A percentile compares a stretch with the other conserved stretches of the same genome.
Evolutionary conservation across 2,888 invertebrate species (phyloP).

Genomic region (Fissipunctia ypsillon): DNA sequence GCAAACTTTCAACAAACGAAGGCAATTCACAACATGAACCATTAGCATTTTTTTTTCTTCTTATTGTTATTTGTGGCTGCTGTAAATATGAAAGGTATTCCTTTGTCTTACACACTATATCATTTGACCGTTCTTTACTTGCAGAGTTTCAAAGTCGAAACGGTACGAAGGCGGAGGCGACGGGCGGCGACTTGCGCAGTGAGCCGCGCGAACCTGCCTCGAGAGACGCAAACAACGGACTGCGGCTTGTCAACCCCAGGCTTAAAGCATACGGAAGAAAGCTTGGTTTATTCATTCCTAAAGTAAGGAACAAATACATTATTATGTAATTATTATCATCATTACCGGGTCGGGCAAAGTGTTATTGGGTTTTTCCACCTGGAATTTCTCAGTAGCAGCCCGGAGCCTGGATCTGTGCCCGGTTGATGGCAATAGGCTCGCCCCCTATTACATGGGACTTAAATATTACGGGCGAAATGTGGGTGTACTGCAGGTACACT

Average conservation of each 20-base stretch:
- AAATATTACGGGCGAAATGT: too few relatives aligned
- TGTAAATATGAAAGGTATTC: slow-evolving; percentile 28
- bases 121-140: slow-evolving; percentile 42
- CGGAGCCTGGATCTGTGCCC: too few relatives aligned
- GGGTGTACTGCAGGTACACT: too few relatives aligned
- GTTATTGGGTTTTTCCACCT: too few relatives aligned
- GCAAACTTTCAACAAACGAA: background rate
- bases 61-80: slow-evolving; percentile 25
- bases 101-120: background rate
- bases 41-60: slow-evolving; percentile 3
- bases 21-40: background rate
- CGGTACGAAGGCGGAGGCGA: slow-evolving; percentile 70
- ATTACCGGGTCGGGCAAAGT: too few relatives aligned
- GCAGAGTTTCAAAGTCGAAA: slow-evolving; percentile 79
- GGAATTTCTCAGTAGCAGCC: too few relatives aligned
- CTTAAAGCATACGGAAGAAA: slow-evolving; percentile 86
- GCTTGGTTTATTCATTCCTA: slow-evolving; percentile 88
- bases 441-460: too few relatives aligned
- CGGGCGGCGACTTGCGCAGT: slow-evolving; percentile 55
- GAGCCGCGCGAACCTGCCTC: slow-evolving; percentile 64
- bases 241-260: slow-evolving; percentile 82
- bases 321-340: background rate
- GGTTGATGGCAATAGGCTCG: too few relatives aligned
- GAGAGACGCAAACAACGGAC: slow-evolving; percentile 75
- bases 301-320: slow-evolving; percentile 73